phyloP scores from a whole-genome alignment of 2,888 invertebrate genomes.

The Ommatoiulus sabulosus region DNA sequence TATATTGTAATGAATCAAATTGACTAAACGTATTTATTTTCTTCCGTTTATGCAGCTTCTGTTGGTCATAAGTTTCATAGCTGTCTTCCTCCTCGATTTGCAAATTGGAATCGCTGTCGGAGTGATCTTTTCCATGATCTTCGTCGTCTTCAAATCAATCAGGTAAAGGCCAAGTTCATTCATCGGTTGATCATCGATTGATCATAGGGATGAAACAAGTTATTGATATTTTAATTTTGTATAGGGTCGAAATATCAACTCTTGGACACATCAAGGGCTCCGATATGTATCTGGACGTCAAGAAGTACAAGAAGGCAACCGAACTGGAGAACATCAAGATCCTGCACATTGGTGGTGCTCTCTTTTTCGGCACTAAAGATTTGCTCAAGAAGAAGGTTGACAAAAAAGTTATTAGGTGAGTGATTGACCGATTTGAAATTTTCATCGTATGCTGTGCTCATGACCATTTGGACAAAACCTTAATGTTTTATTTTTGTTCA shows the following conservation, averaged over 20 bases:
- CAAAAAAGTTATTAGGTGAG: slow-evolving; percentile 46
- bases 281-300: slow-evolving; percentile 55
- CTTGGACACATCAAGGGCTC: slow-evolving; percentile 53
- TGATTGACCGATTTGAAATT: background rate
- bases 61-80: slow-evolving; percentile 52
- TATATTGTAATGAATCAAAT: background rate
- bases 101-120: slow-evolving; percentile 56
- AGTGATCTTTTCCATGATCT: slow-evolving; percentile 55
- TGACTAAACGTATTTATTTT: slow-evolving; percentile 18
- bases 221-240: background rate
- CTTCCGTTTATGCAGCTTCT: slow-evolving; percentile 38
- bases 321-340: slow-evolving; percentile 55
- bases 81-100: slow-evolving; percentile 55
- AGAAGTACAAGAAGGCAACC: slow-evolving; percentile 55
- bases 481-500: background rate
- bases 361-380: slow-evolving; percentile 56
- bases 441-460: background rate
- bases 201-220: too few species aligned
- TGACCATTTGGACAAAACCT: too few species aligned
- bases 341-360: slow-evolving; percentile 52
- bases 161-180: slow-evolving; percentile 23
- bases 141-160: slow-evolving; percentile 55
- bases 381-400: slow-evolving; percentile 49
- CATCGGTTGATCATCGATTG: too few species aligned
- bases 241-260: slow-evolving; percentile 48